Evolutionary conservation across 2,113 vertebrate species (phyloP).

Genomic region (Etheostoma cragini): DNA sequence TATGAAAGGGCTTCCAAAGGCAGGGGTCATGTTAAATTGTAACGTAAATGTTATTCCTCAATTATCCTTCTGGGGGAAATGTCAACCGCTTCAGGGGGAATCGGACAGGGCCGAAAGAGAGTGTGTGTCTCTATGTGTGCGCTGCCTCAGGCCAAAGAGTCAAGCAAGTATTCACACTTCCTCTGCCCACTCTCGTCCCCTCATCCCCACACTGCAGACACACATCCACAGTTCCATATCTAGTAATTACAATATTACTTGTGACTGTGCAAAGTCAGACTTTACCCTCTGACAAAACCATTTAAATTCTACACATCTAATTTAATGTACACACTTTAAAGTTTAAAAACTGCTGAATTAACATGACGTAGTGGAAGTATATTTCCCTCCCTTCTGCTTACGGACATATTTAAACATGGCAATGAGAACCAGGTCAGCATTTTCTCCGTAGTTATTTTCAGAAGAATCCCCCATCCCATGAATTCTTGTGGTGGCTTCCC

Average conservation of each 20-base stretch:
- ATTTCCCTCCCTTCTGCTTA: background rate
- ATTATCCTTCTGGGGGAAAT: conserved; percentile 96
- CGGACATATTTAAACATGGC: conserved; percentile 43
- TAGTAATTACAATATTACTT: conserved; percentile 28
- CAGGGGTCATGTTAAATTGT: conserved; percentile 96
- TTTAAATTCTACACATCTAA: background rate
- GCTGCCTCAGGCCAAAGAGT: conserved; percentile 73
- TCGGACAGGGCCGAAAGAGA: conserved; percentile 78
- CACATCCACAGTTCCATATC: conserved; percentile 6
- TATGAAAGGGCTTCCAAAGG: conserved; percentile 93
- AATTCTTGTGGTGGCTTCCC: conserved; percentile 73
- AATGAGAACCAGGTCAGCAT: conserved; percentile 52
- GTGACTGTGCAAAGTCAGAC: conserved; percentile 12
- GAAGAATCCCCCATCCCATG: conserved; percentile 50
- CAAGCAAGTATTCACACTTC: conserved; percentile 72
- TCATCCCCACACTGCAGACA: conserved; percentile 4
- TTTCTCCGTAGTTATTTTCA: conserved; percentile 58
- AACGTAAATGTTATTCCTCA: conserved; percentile 98
- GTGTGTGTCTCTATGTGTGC: conserved; percentile 47
- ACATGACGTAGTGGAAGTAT: background rate
- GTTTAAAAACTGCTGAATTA: background rate
- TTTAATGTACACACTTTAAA: background rate
- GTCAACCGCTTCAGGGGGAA: conserved; percentile 93
- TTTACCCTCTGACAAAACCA: background rate
- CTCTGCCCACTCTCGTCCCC: conserved; percentile 53